Evolutionary conservation across 2,113 vertebrate species (phyloP).

Genomic region (Larimichthys polyactis): DNA sequence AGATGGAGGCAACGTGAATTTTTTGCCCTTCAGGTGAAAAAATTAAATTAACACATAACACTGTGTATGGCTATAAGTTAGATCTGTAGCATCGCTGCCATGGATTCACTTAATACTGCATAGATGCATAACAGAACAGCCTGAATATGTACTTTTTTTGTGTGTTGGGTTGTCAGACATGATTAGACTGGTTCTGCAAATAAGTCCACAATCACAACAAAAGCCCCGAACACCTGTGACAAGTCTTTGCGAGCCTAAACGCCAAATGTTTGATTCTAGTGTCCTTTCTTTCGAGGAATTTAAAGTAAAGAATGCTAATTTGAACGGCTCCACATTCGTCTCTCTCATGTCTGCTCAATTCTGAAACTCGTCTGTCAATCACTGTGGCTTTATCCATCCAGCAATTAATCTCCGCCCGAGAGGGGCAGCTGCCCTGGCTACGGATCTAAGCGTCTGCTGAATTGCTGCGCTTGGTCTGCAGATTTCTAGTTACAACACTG

Average conservation of each 20-base stretch:
- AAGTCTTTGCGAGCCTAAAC: constrained; percentile 20
- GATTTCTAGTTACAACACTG: constrained; percentile 27
- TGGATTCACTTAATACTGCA: neutral
- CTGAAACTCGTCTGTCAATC: constrained; percentile 69
- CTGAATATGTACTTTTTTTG: neutral
- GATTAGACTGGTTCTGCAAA: neutral
- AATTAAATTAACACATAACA: neutral
- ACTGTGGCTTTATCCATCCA: constrained; percentile 66
- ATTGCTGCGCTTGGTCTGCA: constrained; percentile 25
- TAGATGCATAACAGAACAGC: neutral
- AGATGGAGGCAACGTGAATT: constrained; percentile 18
- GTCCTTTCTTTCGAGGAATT: constrained; percentile 24
- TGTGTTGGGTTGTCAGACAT: neutral
- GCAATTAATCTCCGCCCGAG: constrained; percentile 69
- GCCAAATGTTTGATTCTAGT: constrained; percentile 4
- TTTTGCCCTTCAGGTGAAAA: neutral
- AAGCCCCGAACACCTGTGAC: neutral
- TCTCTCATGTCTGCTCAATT: constrained; percentile 43
- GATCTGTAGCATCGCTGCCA: neutral
- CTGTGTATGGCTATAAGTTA: neutral
- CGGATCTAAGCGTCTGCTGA: constrained; percentile 63
- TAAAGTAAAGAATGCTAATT: constrained; percentile 16
- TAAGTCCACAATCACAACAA: neutral
- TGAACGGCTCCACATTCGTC: constrained; percentile 43
- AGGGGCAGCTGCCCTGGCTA: constrained; percentile 66